Base-by-base conservation (phyloP, 2,888 invertebrate genomes). In the Eulithis prunata region DNA sequence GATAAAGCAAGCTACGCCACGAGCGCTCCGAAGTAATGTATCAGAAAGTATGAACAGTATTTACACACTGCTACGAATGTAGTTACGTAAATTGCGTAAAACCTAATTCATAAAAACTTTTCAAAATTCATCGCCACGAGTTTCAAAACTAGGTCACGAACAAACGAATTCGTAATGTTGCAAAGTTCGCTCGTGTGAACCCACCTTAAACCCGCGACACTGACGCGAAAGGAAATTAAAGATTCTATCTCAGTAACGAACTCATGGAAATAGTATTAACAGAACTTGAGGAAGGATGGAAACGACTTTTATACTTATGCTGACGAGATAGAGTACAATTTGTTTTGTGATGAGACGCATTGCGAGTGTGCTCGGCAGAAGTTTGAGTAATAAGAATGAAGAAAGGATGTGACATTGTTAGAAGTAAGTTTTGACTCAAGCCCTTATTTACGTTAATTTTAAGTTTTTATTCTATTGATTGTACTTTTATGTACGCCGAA, bases 191-290 rank as follows among this genome's bases (percentile, higher is more conserved):
- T 62, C 51, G 46, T 52, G 62, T 62, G 73, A 52, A 62, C 57
- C 41, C 53, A 64, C 64, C 64, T 64, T 55, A 59, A 59, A 14
- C 54, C 38, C 60, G 55, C 58, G 83, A 82, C 84, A 83, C 75
- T 79, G 81, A 82, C 80, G 79, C 75, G 74, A 78, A 77, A 86
- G 89, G 89, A 90, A 90, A 90, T 90, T 90, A 90, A 89, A 89
- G 89, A 90, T 90, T 88, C 84, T 89, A 90, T 90, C 90, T 83
- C 67, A 77, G 84, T 86, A 85, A 86, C 86, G 83, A 86, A 87
- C 82, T 84, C 77, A 74, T 82, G 80, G 78, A 76, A 76, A 81
- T 85, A 82, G 79, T 76, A 83, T 83, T 81, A 80, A 78, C 78
- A 80, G 79, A 82, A 84, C 81, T 80, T 78, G 70, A 69, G 58